Evolutionary conservation across 2,888 invertebrate genomes (phyloP), one percentile per base, ranked within the genome.

Genomic region (Drosophila tanythrix): DNA sequence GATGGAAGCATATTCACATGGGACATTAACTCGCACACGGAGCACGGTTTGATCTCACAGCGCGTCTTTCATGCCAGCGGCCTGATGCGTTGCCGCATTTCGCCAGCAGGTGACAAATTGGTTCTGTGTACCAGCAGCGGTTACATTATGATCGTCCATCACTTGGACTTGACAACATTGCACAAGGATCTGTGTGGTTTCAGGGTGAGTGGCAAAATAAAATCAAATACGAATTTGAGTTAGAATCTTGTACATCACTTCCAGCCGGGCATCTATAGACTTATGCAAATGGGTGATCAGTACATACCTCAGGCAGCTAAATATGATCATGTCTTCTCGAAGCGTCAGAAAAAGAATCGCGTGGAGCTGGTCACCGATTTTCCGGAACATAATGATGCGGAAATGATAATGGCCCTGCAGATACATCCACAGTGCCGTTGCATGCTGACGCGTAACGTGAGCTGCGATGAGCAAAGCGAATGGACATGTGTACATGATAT

Each of bases 401-500:
- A 98, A 92, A 97, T 98, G 65, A 97, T 99, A 76, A 97, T 97
- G 81, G 97, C 98, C 2, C 94, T 99, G 70, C 96, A 92, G 88
- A 92, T 92, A 31, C 92, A 92, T 74, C 92, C 92, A 6, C 83
- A 89, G 38, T 91, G 98, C 25, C 98, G 97, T 96, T 97, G 97
- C 92, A 97, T 97, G 25, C 94, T 98, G 40, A 97, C 97, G 66
- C 95, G 98, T 78, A 98, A 98, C 93, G 96, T 98, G 64, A 97
- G 97, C 89, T 95, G 95, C 74, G 96, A 97, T 84, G 98, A 98
- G 92, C 95, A 95, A 89, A 96, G 97, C 46, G 98, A 98, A 96
- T 98, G 98, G 97, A 98, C 98, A 10, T 97, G 98, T 91, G 96
- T 99, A 62, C 98, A 99, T 93, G 98, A 98, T 92, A 97, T 99